A percentile compares a stretch with the other conserved stretches of the same genome.
Evolutionary conservation across 2,113 vertebrate genomes (phyloP).

Genomic region (Orientallactaga bullata): DNA sequence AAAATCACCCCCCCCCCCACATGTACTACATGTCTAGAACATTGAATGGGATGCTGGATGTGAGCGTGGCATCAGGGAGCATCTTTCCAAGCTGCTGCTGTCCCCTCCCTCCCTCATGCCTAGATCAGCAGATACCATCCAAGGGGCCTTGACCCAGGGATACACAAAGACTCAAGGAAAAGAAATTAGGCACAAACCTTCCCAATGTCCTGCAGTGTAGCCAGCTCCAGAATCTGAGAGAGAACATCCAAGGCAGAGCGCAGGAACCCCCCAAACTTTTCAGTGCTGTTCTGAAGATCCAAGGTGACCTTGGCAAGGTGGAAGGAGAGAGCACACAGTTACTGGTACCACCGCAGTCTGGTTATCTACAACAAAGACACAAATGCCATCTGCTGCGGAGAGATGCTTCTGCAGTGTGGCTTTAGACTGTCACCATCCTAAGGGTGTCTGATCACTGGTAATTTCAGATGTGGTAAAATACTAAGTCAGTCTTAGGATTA

Average conservation of each 20-base stretch:
- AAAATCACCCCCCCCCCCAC: neutral
- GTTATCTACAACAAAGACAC: neutral
- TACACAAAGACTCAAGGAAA: neutral
- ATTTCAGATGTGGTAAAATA: neutral
- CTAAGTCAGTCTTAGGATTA: neutral
- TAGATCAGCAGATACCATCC: fast-evolving
- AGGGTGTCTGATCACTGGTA: neutral
- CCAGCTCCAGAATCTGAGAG: conserved; percentile 96
- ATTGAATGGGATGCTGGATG: neutral
- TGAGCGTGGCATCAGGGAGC: neutral
- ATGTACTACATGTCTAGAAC: no score
- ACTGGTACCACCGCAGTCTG: neutral
- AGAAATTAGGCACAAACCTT: conserved; percentile 88
- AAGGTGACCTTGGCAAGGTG: conserved; percentile 91
- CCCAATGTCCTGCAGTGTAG: conserved; percentile 96
- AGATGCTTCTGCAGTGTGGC: fast-evolving
- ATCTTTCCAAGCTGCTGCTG: neutral
- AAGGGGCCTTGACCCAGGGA: neutral
- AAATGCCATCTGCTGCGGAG: fast-evolving
- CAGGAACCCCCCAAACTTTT: conserved; percentile 98
- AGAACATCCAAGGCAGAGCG: conserved; percentile 94
- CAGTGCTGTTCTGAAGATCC: conserved; percentile 95
- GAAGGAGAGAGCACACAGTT: neutral
- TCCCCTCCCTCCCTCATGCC: no score
- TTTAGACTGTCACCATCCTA: fast-evolving